Evolutionary conservation across 1,140 invertebrate genomes (phyloP), one percentile per base, ranked within the genome.

Genomic region (Tyrophagus putrescentiae): DNA sequence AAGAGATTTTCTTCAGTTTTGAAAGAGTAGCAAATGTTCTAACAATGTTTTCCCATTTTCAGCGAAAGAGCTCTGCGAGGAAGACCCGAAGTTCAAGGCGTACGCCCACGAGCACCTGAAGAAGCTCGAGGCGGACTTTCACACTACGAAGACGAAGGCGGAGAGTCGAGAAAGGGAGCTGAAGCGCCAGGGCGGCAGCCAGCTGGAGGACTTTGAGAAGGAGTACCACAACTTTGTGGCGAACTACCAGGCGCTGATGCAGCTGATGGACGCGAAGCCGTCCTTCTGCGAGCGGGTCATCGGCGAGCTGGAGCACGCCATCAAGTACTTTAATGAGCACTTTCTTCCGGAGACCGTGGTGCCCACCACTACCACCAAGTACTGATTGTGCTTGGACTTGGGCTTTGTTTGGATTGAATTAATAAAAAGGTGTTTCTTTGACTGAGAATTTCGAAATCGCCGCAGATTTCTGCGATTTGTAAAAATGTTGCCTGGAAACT

Each of bases 211-310:
- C 13, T 48, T 48, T 48, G 45, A 48, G 18, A 48, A 18, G 7
- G 45, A 48, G 21, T 48, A 7, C 45, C 45, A 48, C 45, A 48
- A 48, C 18, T 48, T 48, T 48, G 45, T 48, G 6, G 31, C 23
- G 21, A 48, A 48, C 18, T 48, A 48, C 45, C 45, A 48, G 45
- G 18, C 31, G 7, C 23, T 48, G 45, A 7, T 48, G 31, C 7
- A 48, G 31, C 18, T 48, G 45, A 48, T 48, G 45, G 45, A 48
- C 13, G 21, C 23, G 18, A 48, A 48, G 18, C 45, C 45, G 21
- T 48, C 45, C 7, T 48, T 48, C 31, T 48, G 45, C 31, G 45
- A 48, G 31, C 7, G 18, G 31, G 23, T 48, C 21, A 48, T 48
- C 45, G 7, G 31, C 23, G 45, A 48, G 18, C 21, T 48, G 7